Evolutionary conservation across 2,888 invertebrate species (phyloP).

Genomic region (Chrysomela aeneicollis): DNA sequence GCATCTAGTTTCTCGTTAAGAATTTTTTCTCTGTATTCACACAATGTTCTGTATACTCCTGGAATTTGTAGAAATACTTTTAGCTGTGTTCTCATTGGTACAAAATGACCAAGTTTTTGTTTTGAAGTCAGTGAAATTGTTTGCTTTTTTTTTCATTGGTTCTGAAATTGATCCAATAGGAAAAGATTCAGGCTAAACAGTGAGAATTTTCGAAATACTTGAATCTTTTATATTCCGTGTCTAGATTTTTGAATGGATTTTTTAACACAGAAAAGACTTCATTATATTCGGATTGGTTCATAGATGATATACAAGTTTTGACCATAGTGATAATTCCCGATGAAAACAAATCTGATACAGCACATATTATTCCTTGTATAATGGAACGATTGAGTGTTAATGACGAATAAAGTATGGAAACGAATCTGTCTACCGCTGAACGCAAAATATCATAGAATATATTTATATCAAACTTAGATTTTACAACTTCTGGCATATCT

Average conservation of each 20-base stretch:
- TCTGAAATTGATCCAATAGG: slow-evolving; percentile 15
- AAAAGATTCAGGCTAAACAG: slow-evolving; percentile 14
- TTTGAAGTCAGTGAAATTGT: too few relatives aligned
- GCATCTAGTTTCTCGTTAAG: slow-evolving; percentile 1
- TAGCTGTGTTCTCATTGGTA: slow-evolving; percentile 19
- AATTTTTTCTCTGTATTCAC: slow-evolving; percentile 19
- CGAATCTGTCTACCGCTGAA: neutral
- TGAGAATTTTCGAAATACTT: slow-evolving; percentile 21
- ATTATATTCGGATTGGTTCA: neutral
- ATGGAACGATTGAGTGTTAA: slow-evolving; percentile 9
- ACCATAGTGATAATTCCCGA: slow-evolving; percentile 2
- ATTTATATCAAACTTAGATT: slow-evolving; percentile 13
- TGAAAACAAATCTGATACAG: slow-evolving; percentile 6
- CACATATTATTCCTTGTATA: slow-evolving; percentile 6
- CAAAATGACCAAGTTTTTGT: too few relatives aligned
- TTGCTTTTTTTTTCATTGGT: too few relatives aligned
- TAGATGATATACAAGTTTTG: neutral
- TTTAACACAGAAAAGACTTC: slow-evolving; percentile 11
- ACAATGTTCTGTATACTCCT: slow-evolving; percentile 17
- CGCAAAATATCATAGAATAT: neutral
- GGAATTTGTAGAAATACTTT: slow-evolving; percentile 27
- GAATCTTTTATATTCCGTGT: slow-evolving; percentile 27
- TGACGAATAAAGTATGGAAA: neutral
- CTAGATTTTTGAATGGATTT: slow-evolving; percentile 15
- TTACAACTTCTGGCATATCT: neutral